A percentile compares a stretch with the other conserved stretches of the same genome.
phyloP scores from a whole-genome alignment of 2,888 invertebrate species.

The Drosophila affinis region DNA sequence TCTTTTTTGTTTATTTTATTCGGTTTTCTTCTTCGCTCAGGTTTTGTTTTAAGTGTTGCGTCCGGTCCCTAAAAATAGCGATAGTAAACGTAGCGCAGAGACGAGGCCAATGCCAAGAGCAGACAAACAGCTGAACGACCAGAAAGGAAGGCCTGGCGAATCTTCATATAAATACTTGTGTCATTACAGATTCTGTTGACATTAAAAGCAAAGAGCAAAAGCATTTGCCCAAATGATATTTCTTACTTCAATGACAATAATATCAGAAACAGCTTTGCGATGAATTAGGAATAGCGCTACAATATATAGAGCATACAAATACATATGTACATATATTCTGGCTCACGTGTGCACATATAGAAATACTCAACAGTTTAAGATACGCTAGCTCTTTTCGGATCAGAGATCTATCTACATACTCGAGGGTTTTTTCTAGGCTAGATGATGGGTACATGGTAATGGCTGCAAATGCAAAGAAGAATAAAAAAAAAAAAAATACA shows the following conservation, averaged over 20 bases:
- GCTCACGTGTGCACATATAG: background rate
- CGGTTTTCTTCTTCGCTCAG: conserved; percentile 37
- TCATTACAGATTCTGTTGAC: background rate
- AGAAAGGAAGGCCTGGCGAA: background rate
- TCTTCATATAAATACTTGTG: background rate
- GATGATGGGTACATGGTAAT: background rate
- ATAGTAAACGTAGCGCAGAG: conserved; percentile 50
- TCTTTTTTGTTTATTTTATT: conserved; percentile 42
- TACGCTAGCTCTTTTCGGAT: background rate
- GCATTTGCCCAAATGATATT: background rate
- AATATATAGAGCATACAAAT: too few relatives aligned
- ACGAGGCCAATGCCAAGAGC: conserved; percentile 64
- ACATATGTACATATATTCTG: background rate
- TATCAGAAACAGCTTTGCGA: background rate
- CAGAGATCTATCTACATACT: background rate
- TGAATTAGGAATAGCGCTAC: background rate
- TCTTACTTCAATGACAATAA: background rate
- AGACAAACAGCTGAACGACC: conserved; percentile 9
- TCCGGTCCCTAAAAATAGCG: conserved; percentile 60
- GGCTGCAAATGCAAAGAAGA: too few relatives aligned
- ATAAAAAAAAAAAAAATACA: background rate
- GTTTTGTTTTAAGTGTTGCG: conserved; percentile 45
- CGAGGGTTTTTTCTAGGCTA: background rate
- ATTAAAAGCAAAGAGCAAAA: background rate
- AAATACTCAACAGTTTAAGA: background rate